phyloP scores from a whole-genome alignment of 2,113 vertebrate species.

The Sander lucioperca region DNA sequence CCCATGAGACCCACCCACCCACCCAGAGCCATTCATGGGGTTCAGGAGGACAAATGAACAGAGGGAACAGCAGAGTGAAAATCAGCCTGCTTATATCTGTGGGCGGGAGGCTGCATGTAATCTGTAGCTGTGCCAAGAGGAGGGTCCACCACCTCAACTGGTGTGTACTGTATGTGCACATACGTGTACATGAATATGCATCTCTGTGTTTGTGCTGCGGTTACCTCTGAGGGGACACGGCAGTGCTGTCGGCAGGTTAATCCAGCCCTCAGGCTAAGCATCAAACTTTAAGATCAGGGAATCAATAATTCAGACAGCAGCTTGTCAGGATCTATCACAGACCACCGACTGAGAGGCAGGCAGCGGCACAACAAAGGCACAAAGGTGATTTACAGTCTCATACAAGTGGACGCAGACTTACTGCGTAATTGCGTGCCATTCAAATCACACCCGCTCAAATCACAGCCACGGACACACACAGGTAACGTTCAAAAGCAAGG shows the following conservation, averaged over 20 bases:
- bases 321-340: slow-evolving; percentile 81
- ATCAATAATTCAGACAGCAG: slow-evolving; percentile 84
- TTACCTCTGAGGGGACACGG: slow-evolving; percentile 59
- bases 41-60: slow-evolving; percentile 43
- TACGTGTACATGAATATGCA: slow-evolving; percentile 65
- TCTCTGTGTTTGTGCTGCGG: slow-evolving; percentile 31
- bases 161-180: slow-evolving; percentile 26
- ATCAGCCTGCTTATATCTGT: slow-evolving; percentile 4
- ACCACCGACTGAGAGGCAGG: slow-evolving; percentile 68
- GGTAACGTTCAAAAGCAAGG: slow-evolving; percentile 3
- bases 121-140: slow-evolving; percentile 10
- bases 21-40: background rate
- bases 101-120: slow-evolving; percentile 28
- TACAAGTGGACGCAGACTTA: slow-evolving; percentile 13
- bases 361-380: slow-evolving; percentile 59
- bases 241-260: slow-evolving; percentile 80
- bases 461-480: background rate
- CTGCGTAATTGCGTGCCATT: slow-evolving; percentile 18
- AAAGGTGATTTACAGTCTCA: slow-evolving; percentile 69
- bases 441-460: background rate
- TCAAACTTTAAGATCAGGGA: slow-evolving; percentile 84
- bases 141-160: slow-evolving; percentile 43
- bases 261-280: slow-evolving; percentile 81
- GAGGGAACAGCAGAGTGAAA: background rate
- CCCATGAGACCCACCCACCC: slow-evolving; percentile 3